Percentiles rank a stretch among this genome's conserved stretches.
These are phyloP conservation scores for Stramonita haemastoma DNA, from an alignment of 2,888 invertebrate species.

Conservation along the genomic window DNA sequence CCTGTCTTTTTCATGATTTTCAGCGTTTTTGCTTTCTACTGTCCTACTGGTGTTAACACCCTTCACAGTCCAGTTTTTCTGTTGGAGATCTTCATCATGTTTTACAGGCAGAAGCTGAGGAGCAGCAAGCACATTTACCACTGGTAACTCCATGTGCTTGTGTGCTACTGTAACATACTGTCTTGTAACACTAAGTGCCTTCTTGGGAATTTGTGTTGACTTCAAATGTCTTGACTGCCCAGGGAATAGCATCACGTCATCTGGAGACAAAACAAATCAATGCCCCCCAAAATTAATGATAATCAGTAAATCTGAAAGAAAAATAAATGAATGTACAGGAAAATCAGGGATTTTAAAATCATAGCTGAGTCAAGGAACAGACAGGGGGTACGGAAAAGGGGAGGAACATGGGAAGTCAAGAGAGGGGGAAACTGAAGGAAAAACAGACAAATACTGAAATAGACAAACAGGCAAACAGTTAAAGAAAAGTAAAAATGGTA, in stretches of 20 bases:
- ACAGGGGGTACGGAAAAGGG: too few relatives aligned
- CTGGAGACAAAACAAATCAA: conserved; percentile 12
- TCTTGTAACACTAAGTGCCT: background rate
- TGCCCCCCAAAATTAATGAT: background rate
- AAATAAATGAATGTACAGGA: background rate
- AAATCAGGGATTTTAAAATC: background rate
- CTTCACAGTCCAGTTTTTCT: background rate
- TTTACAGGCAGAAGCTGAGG: background rate
- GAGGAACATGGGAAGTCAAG: background rate
- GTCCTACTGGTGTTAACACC: background rate
- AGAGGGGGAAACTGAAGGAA: background rate
- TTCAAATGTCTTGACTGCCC: background rate
- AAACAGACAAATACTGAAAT: background rate
- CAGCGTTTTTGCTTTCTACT: background rate
- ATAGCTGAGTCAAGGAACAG: too few relatives aligned
- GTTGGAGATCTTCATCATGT: background rate
- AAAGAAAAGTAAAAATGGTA: background rate
- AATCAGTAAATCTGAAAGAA: too few relatives aligned
- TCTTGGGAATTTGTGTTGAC: background rate
- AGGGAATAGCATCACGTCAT: conserved; percentile 20
- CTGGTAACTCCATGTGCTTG: background rate
- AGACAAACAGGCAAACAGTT: background rate
- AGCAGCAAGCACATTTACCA: conserved; percentile 26
- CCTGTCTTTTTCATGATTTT: background rate
- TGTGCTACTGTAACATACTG: conserved; percentile 10